A percentile compares a stretch with the other conserved stretches of the same genome.
These are phyloP conservation scores for Scaptomyza tumidula DNA, from an alignment of 2,888 invertebrate genomes.

Conservation along the genomic window DNA sequence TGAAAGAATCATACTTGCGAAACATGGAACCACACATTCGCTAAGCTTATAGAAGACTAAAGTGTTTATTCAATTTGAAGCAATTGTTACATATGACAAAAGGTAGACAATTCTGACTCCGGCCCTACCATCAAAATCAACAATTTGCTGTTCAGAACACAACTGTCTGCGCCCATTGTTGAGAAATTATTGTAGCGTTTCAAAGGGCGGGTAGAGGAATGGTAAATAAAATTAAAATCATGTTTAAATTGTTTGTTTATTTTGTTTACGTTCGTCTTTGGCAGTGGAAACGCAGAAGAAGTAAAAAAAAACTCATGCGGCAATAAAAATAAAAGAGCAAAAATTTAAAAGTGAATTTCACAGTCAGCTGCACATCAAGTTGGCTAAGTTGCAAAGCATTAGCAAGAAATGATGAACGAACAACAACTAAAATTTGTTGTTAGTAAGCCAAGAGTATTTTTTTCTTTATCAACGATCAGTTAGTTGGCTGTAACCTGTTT, in stretches of 20 bases:
- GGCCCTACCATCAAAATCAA: background rate
- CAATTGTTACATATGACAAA: slow-evolving; percentile 12
- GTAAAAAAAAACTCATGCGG: too few relatives aligned
- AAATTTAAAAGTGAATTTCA: slow-evolving; percentile 62
- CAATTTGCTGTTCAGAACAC: slow-evolving; percentile 18
- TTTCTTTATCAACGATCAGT: slow-evolving; percentile 27
- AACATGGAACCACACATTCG: background rate
- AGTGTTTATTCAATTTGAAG: background rate
- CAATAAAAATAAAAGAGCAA: slow-evolving; percentile 20
- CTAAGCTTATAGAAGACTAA: background rate
- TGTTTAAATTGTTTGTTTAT: slow-evolving; percentile 44
- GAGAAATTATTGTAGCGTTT: slow-evolving; percentile 59
- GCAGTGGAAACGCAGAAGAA: background rate
- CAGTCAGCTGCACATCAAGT: slow-evolving; percentile 64
- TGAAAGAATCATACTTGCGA: background rate
- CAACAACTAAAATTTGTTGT: slow-evolving; percentile 8
- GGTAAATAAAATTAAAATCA: slow-evolving; percentile 56
- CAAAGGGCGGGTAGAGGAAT: slow-evolving; percentile 11
- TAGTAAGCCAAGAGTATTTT: slow-evolving; percentile 37
- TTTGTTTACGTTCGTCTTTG: slow-evolving; percentile 25
- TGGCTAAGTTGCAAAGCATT: slow-evolving; percentile 55
- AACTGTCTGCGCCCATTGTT: slow-evolving; percentile 29
- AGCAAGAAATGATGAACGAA: slow-evolving; percentile 41
- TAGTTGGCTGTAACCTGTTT: slow-evolving; percentile 47
- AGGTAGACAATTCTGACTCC: background rate